Evolutionary conservation across 2,797 vertebrate genomes (phyloP).

Genomic region (Etheostoma nigrum): DNA sequence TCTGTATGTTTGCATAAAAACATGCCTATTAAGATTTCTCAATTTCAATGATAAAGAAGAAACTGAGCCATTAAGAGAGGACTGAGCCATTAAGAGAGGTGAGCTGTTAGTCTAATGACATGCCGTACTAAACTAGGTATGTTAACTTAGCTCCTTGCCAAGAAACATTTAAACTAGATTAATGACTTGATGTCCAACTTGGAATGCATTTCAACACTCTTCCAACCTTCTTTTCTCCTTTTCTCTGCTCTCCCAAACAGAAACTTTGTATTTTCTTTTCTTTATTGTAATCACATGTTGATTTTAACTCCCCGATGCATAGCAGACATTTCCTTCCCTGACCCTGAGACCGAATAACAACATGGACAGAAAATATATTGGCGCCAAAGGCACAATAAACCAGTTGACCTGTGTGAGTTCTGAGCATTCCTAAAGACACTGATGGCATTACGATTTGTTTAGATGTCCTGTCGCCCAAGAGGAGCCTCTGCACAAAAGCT

Average conservation of each 20-base stretch:
- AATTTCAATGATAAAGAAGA: neutral
- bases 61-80: neutral
- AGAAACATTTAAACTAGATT: too few species aligned
- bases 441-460: slow-evolving; percentile 55
- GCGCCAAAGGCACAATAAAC: slow-evolving; percentile 44
- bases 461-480: too few species aligned
- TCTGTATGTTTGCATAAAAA: neutral
- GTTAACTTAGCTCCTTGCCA: too few species aligned
- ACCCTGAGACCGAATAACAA: slow-evolving; percentile 29
- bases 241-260: neutral
- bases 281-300: slow-evolving; percentile 22
- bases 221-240: neutral
- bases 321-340: slow-evolving; percentile 15
- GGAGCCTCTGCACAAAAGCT: neutral
- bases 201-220: too few species aligned
- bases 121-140: too few species aligned
- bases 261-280: neutral
- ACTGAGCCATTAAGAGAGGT: too few species aligned
- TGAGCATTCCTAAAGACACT: slow-evolving; percentile 18
- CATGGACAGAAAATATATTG: slow-evolving; percentile 27
- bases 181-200: too few species aligned
- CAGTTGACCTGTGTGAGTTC: slow-evolving; percentile 45
- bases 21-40: neutral
- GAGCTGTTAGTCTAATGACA: too few species aligned
- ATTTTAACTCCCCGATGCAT: slow-evolving; percentile 27